These are phyloP conservation scores for Brenthis hecate DNA, from an alignment of 2,888 invertebrate species.

Conservation along the genomic window DNA sequence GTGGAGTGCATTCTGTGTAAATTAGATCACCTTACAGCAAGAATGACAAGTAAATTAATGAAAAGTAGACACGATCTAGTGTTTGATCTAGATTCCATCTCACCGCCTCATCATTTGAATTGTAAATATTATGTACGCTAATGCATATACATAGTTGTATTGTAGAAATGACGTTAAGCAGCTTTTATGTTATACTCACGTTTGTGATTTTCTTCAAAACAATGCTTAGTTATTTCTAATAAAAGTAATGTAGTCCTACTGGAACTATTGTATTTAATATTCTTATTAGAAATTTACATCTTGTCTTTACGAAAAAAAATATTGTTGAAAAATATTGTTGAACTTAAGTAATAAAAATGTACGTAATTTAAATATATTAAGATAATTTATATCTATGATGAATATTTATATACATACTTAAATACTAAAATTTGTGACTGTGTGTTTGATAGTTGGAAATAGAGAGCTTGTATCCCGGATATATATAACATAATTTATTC, in stretches of 20 bases:
- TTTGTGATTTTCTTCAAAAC: constrained; percentile 7
- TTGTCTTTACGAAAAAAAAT: too few relatives aligned
- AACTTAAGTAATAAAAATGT: too few relatives aligned
- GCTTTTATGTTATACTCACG: constrained; percentile 26
- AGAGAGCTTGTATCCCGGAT: too few relatives aligned
- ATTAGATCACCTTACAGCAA: constrained; percentile 32
- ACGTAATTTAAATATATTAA: too few relatives aligned
- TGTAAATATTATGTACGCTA: constrained; percentile 41
- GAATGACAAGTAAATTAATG: constrained; percentile 33
- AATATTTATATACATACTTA: too few relatives aligned
- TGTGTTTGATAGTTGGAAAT: too few relatives aligned
- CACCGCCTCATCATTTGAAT: constrained; percentile 40
- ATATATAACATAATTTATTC: background rate
- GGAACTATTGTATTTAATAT: too few relatives aligned
- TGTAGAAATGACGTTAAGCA: constrained; percentile 10
- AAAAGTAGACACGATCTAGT: constrained; percentile 29
- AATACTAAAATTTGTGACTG: too few relatives aligned
- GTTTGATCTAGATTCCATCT: constrained; percentile 19
- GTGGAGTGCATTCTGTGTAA: constrained; percentile 33
- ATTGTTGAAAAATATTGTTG: too few relatives aligned
- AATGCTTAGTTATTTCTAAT: background rate
- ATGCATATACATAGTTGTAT: constrained; percentile 4
- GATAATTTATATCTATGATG: too few relatives aligned
- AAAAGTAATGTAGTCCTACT: background rate
- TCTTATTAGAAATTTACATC: too few relatives aligned